These are phyloP conservation scores for Phasianus colchicus DNA, from an alignment of 2,113 vertebrate genomes.

Conservation along the genomic window DNA sequence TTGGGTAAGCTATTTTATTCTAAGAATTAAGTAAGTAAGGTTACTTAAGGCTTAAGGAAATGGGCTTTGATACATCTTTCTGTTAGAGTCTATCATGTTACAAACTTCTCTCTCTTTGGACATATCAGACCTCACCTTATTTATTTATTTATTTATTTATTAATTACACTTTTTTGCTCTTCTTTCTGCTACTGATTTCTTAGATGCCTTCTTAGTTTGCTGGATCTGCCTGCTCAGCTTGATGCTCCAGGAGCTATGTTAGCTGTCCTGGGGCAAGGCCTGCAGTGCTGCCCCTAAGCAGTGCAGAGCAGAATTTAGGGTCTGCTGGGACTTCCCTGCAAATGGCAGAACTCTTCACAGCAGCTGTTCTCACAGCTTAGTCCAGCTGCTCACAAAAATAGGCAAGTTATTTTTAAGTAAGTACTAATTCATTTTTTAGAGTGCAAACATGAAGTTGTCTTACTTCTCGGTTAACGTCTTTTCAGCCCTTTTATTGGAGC, in stretches of 20 bases:
- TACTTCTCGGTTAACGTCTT: background rate
- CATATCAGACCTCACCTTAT: background rate
- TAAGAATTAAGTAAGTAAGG: background rate
- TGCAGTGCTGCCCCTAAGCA: background rate
- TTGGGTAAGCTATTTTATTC: background rate
- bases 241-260: background rate
- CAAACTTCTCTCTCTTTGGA: background rate
- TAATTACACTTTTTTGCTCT: background rate
- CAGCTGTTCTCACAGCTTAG: background rate
- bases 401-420: background rate
- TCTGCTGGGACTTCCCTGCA: background rate
- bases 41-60: background rate
- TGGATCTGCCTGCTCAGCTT: background rate
- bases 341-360: background rate
- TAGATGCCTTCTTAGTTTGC: no score
- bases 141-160: background rate
- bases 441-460: background rate
- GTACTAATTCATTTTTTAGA: background rate
- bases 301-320: background rate
- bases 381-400: background rate
- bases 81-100: background rate
- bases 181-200: background rate
- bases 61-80: background rate
- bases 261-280: background rate
- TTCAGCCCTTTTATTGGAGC: background rate